Percentiles rank a stretch among this genome's conserved stretches.
These are phyloP conservation scores for Tinea semifulvella DNA, from an alignment of 2,888 invertebrate species.

Conservation along the genomic window DNA sequence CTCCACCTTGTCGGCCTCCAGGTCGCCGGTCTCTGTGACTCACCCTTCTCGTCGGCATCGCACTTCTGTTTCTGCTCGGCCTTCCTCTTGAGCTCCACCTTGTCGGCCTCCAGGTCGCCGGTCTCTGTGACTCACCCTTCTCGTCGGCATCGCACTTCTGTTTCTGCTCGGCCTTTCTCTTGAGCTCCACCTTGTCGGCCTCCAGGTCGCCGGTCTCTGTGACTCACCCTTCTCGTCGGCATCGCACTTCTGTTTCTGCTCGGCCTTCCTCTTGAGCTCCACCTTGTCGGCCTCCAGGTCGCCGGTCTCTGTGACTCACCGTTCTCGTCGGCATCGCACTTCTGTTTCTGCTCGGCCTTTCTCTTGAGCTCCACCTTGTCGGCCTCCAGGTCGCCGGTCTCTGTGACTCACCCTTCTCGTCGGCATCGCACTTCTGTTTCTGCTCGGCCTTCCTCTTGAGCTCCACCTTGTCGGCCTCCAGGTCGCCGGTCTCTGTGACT, in stretches of 20 bases:
- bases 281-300: slow-evolving; percentile 97
- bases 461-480: slow-evolving; percentile 96
- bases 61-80: slow-evolving; percentile 95
- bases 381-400: slow-evolving; percentile 96
- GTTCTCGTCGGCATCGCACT: slow-evolving; percentile 95
- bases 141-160: slow-evolving; percentile 94
- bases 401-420: slow-evolving; percentile 91
- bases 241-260: slow-evolving; percentile 94
- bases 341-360: slow-evolving; percentile 92
- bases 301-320: slow-evolving; percentile 89
- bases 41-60: slow-evolving; percentile 93
- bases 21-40: slow-evolving; percentile 92
- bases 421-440: slow-evolving; percentile 92
- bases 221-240: slow-evolving; percentile 90
- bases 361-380: slow-evolving; percentile 96
- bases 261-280: slow-evolving; percentile 92
- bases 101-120: slow-evolving; percentile 97
- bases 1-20: slow-evolving; percentile 96
- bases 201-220: slow-evolving; percentile 98
- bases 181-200: slow-evolving; percentile 95
- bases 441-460: slow-evolving; percentile 94
- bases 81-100: slow-evolving; percentile 92
- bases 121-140: slow-evolving; percentile 90
- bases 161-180: slow-evolving; percentile 94
- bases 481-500: slow-evolving; percentile 92